These are phyloP conservation scores for Chionomys nivalis DNA, from an alignment of 2,113 vertebrate genomes.

Conservation along the genomic window DNA sequence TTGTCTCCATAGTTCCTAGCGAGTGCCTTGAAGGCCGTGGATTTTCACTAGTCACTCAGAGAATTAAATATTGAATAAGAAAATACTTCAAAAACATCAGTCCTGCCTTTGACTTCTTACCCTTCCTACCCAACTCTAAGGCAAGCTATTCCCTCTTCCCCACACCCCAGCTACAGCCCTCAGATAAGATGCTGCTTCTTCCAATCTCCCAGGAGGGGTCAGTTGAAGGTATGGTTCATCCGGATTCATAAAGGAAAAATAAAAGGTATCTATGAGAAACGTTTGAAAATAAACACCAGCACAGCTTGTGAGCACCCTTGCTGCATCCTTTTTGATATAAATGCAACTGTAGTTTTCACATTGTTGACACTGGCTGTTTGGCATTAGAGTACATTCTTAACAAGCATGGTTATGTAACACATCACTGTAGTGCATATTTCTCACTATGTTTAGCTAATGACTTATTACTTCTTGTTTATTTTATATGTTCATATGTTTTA, in stretches of 20 bases:
- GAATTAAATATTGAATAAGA: slow-evolving; percentile 14
- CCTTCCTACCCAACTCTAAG: not conserved
- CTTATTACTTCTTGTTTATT: not conserved
- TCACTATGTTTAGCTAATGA: not conserved
- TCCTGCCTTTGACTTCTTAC: not conserved
- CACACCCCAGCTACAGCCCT: not conserved
- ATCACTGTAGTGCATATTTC: not conserved
- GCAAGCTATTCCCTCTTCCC: not conserved
- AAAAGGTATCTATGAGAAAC: not conserved
- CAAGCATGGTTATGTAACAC: not conserved
- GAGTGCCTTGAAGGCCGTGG: not conserved
- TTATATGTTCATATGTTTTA: not conserved
- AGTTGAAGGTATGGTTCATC: not conserved
- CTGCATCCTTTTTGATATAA: not conserved
- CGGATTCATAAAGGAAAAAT: not conserved
- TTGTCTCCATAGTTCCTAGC: not conserved
- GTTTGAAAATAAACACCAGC: not conserved
- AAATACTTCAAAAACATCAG: not conserved
- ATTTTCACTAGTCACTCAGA: not conserved
- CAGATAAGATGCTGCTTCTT: not conserved
- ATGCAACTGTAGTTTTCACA: not conserved
- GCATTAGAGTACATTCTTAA: not conserved
- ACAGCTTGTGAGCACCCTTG: not conserved
- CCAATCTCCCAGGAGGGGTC: not conserved
- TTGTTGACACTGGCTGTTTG: not conserved